These are phyloP conservation scores for Oreochromis tanganicae DNA, from an alignment of 2,113 vertebrate genomes.

Conservation along the genomic window DNA sequence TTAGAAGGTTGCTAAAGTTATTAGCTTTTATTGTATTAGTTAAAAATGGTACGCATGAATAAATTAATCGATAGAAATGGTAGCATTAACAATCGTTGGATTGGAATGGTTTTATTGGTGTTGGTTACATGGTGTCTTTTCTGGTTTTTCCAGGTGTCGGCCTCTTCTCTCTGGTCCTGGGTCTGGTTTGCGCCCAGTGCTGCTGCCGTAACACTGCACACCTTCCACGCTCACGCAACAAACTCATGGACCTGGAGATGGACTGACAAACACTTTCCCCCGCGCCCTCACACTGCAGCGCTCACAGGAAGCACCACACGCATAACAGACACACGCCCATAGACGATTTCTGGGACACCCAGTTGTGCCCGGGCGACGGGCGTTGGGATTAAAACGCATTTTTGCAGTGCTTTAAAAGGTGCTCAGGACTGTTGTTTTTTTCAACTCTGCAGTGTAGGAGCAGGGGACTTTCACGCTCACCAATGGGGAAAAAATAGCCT, in stretches of 20 bases:
- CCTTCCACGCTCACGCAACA: constrained; percentile 77
- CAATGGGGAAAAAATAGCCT: constrained; percentile 1
- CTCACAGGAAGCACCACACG: constrained; percentile 39
- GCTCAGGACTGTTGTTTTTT: constrained; percentile 1
- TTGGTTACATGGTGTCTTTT: background rate
- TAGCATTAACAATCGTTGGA: accelerated
- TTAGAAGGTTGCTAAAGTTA: background rate
- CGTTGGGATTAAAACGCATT: constrained; percentile 37
- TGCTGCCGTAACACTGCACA: constrained; percentile 85
- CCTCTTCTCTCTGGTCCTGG: constrained; percentile 89
- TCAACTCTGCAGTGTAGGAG: constrained; percentile 41
- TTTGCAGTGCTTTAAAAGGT: background rate
- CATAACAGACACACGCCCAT: constrained; percentile 31
- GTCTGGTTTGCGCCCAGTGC: constrained; percentile 86
- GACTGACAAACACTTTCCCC: constrained; percentile 79
- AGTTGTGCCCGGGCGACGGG: constrained; percentile 41
- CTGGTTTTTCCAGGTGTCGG: constrained; percentile 67
- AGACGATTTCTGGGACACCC: constrained; percentile 61
- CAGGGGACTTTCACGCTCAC: constrained; percentile 4
- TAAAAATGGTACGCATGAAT: background rate
- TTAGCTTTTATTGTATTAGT: background rate
- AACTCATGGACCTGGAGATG: constrained; percentile 91
- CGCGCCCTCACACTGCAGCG: constrained; percentile 42
- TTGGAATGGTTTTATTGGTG: accelerated
- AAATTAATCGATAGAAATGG: accelerated